These are phyloP conservation scores for Magallana gigas DNA, from an alignment of 1,140 invertebrate genomes.

Conservation along the genomic window DNA sequence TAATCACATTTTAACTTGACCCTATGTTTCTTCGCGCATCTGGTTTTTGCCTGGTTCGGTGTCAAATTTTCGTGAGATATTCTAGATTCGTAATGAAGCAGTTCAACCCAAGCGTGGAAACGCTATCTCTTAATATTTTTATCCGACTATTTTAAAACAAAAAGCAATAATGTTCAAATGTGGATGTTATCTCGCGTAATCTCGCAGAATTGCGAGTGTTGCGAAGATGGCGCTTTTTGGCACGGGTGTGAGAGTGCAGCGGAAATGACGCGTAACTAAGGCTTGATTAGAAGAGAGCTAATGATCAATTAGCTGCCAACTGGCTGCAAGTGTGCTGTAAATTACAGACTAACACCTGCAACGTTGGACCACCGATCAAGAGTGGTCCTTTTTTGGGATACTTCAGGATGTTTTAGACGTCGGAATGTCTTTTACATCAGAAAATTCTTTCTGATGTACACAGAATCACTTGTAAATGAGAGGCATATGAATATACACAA, in stretches of 20 bases:
- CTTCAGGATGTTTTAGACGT: constrained; percentile 5
- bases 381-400: constrained; percentile 8
- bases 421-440: constrained; percentile 24
- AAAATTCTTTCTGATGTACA: not conserved
- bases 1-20: constrained; percentile 26
- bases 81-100: constrained; percentile 27
- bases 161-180: constrained; percentile 31
- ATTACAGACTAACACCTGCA: constrained; percentile 50
- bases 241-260: constrained; percentile 48
- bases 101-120: constrained; percentile 7
- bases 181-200: constrained; percentile 44
- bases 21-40: constrained; percentile 5
- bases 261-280: constrained; percentile 42
- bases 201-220: constrained; percentile 41
- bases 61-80: constrained; percentile 36
- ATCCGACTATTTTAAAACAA: constrained; percentile 31
- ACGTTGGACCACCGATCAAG: constrained; percentile 33
- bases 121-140: constrained; percentile 33
- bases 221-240: constrained; percentile 35
- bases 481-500: too few relatives aligned
- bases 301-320: constrained; percentile 50
- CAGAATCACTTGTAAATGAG: too few relatives aligned
- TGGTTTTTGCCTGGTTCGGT: constrained; percentile 34
- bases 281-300: constrained; percentile 41
- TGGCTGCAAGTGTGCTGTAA: constrained; percentile 38